Conservation (phyloP, 1,140 invertebrate genomes). For the Ceratosolen solmsi region DNA sequence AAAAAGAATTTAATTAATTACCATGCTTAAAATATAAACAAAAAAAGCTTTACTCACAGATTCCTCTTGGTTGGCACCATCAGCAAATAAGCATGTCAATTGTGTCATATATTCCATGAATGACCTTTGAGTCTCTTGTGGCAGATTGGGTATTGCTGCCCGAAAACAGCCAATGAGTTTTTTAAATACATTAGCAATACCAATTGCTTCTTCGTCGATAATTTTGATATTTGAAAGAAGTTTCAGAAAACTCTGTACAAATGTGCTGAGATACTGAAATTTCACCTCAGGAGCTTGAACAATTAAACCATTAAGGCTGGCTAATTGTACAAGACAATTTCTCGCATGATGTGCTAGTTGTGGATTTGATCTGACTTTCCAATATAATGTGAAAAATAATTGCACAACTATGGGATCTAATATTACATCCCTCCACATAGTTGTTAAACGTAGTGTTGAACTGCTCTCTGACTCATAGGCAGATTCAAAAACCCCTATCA, state of each 20-base stretch:
- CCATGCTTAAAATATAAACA: background rate
- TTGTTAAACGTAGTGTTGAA: conserved; percentile 77
- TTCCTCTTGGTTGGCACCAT: conserved; percentile 84
- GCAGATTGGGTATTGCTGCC: conserved; percentile 67
- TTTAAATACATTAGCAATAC: conserved; percentile 79
- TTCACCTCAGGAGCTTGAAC: conserved; percentile 76
- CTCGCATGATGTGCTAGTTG: conserved; percentile 84
- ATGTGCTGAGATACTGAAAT: conserved; percentile 81
- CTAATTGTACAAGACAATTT: conserved; percentile 86
- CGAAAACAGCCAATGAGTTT: conserved; percentile 80
- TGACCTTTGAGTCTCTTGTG: conserved; percentile 72
- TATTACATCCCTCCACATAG: conserved; percentile 84
- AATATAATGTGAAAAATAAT: conserved; percentile 88
- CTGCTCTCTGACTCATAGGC: conserved; percentile 80
- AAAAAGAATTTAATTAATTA: background rate
- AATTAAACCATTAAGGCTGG: conserved; percentile 82
- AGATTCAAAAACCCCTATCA: conserved; percentile 82
- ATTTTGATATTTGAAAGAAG: conserved; percentile 79
- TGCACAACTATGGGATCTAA: conserved; percentile 82
- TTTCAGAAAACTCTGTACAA: conserved; percentile 81
- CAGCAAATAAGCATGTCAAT: conserved; percentile 84
- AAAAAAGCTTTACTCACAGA: conserved; percentile 71
- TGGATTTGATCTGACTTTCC: conserved; percentile 84
- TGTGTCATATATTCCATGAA: conserved; percentile 80
- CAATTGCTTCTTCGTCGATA: conserved; percentile 77